phyloP scores from a whole-genome alignment of 2,797 vertebrate genomes.

The Alca torda region DNA sequence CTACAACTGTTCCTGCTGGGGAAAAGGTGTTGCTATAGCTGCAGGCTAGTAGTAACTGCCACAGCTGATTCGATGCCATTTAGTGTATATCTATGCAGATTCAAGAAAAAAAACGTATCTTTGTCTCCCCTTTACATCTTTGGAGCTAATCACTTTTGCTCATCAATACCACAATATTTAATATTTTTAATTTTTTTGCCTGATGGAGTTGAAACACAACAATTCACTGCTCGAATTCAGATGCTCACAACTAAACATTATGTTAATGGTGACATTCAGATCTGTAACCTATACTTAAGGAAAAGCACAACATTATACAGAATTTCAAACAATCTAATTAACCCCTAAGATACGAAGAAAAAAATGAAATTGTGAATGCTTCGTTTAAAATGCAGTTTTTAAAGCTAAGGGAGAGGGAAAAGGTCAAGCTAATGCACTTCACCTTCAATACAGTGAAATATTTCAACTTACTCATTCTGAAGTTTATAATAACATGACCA shows the following conservation, averaged over 20 bases:
- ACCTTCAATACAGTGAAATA: not conserved
- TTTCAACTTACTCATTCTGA: not conserved
- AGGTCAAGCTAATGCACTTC: not conserved
- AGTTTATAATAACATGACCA: not conserved
- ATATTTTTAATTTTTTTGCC: not conserved
- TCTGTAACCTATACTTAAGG: not conserved
- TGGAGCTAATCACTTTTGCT: slow-evolving; percentile 10
- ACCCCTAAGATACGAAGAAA: not conserved
- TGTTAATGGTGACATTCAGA: not conserved
- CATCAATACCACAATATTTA: not conserved
- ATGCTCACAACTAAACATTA: not conserved
- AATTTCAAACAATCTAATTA: not conserved
- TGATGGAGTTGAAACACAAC: not conserved
- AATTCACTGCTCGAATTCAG: not conserved
- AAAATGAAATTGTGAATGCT: not conserved
- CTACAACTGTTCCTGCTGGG: slow-evolving; percentile 60
- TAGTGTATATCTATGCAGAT: not conserved
- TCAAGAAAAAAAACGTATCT: not conserved
- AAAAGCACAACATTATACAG: not conserved
- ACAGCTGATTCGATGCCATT: slow-evolving; percentile 37
- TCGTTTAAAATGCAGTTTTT: not conserved
- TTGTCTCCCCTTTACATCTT: not conserved
- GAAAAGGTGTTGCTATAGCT: slow-evolving; percentile 59
- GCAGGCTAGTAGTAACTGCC: slow-evolving; percentile 61
- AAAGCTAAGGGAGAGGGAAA: not conserved